phyloP scores from a whole-genome alignment of 2,888 invertebrate genomes.

The Plusia festucae region DNA sequence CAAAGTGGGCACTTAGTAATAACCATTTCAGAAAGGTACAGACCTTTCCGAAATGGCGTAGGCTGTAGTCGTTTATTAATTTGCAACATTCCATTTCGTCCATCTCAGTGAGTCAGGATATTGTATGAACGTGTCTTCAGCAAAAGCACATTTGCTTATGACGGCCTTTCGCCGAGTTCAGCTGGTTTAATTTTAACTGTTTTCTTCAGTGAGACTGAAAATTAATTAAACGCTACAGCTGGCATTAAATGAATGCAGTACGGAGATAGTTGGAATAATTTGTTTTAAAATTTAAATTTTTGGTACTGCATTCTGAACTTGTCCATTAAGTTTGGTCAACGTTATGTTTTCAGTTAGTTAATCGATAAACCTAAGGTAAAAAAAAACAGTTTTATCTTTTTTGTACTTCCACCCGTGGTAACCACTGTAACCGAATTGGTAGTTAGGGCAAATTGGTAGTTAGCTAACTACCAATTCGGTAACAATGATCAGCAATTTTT shows the following conservation, averaged over 20 bases:
- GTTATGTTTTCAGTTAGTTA: not conserved
- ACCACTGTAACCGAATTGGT: no score
- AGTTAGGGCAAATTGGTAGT: no score
- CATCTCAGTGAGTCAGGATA: conserved; percentile 30
- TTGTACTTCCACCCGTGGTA: no score
- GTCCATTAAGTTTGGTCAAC: not conserved
- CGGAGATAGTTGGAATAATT: not conserved
- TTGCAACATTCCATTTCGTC: conserved; percentile 20
- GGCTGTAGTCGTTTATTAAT: not conserved
- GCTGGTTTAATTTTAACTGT: conserved; percentile 30
- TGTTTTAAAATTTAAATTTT: conserved; percentile 34
- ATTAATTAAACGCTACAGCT: conserved; percentile 2
- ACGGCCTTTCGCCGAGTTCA: conserved; percentile 45
- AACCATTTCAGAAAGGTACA: no score
- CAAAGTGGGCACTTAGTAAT: not conserved
- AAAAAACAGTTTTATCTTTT: no score
- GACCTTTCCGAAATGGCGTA: not conserved
- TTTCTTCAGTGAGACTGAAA: conserved; percentile 35
- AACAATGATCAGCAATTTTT: no score
- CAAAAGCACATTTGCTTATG: conserved; percentile 46
- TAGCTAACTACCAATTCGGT: no score
- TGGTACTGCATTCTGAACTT: conserved; percentile 19
- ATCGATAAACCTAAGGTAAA: no score
- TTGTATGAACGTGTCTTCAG: conserved; percentile 40
- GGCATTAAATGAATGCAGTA: not conserved